Evolutionary conservation across 37 sponge, comb jelly and placozoan species (phyloP), one percentile per base, ranked within the genome.

Genomic region (Chondrilla cf. caribensis): DNA sequence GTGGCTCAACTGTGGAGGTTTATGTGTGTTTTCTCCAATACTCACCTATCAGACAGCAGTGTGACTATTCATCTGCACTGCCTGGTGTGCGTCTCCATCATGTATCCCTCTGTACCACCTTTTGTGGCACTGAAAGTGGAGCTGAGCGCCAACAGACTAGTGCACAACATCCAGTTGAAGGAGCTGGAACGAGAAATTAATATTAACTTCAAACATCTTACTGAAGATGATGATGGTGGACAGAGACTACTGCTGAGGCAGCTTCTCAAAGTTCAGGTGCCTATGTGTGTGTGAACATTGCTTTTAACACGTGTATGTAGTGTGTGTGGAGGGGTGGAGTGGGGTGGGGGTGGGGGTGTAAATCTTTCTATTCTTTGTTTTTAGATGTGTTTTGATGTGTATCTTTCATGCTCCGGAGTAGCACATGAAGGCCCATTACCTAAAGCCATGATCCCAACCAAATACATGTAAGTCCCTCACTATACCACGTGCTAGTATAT

Each of bases 181-280:
- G 87, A 83, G 51, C 59, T 94, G 17, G 94, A 94, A 39, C 84
- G 85, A 18, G 93, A 94, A 18, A 78, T 94, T 33, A 94, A 94
- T 81, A 21, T 94, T 14, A 43, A 58, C 40, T 88, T 70, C 38
- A 38, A 82, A 31, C 38, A 62, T 36, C 43, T 94, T 3, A 44
- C 24, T 17, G 25, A 29, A 15, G 72, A 75, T 37, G 89, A 84
- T 29, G 36, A 37, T 17, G 17, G 31, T 57, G 83, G 84, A 3
- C 33, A 77, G 71, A 59, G 64, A 75, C 84, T 89, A 26, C 65
- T 93, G 54, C 59, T 43, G 24, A 65, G 70, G 25, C 90, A 86
- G 62, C 36, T 89, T 1, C 58, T 58, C 19, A 79, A 83, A 32
- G 60, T 87, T 31, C 87, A 87, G 88, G 88, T 75, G 37, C n/a